A percentile compares a stretch with the other conserved stretches of the same genome.
These are phyloP conservation scores for Saxidomus purpurata DNA, from an alignment of 1,140 invertebrate species.

Conservation along the genomic window DNA sequence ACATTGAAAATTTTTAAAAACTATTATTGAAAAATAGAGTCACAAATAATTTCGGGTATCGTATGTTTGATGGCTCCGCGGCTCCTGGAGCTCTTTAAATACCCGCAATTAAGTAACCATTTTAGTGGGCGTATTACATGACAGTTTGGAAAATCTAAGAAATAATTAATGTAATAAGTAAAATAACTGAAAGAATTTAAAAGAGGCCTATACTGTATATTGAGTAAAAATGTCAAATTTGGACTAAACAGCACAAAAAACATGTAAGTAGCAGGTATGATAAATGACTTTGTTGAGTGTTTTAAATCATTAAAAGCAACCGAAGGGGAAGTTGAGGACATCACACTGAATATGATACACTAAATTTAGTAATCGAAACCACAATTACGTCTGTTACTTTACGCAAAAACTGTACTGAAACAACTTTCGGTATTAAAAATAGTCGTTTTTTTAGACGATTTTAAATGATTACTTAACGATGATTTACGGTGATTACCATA, in stretches of 20 bases:
- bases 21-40: slow-evolving; percentile 15
- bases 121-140: not conserved
- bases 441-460: too few species aligned
- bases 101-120: not conserved
- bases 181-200: not conserved
- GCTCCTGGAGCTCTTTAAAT: not conserved
- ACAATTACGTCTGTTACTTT: not conserved
- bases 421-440: not conserved
- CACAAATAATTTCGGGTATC: slow-evolving; percentile 42
- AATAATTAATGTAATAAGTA: not conserved
- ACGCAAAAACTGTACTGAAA: not conserved
- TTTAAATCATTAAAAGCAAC: not conserved
- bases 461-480: too few species aligned
- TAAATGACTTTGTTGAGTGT: not conserved
- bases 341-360: not conserved
- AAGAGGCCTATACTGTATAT: too few species aligned
- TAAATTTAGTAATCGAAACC: not conserved
- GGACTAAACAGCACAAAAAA: too few species aligned
- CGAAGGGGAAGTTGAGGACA: not conserved
- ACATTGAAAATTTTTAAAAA: not conserved
- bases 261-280: not conserved
- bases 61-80: slow-evolving; percentile 1
- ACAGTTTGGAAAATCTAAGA: not conserved
- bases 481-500: too few species aligned
- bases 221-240: too few species aligned